Evolutionary conservation across 1,140 invertebrate genomes (phyloP), one percentile per base, ranked within the genome.

Genomic region (Drosophila navojoa): DNA sequence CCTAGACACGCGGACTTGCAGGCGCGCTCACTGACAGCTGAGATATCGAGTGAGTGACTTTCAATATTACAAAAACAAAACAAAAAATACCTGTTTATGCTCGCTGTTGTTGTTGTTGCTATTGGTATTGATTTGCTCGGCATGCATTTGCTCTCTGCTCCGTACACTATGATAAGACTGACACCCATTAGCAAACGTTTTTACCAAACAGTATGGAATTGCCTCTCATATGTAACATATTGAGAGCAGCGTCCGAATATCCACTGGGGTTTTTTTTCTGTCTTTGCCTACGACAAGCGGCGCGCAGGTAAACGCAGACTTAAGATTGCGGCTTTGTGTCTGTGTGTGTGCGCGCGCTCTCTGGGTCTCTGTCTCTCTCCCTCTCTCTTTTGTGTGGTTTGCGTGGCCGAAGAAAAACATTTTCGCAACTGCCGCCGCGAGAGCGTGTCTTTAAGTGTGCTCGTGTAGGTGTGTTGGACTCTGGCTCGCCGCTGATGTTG

Each of bases 41-140:
- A 86, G 81, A 86, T 49, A 49, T 15, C 15, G 47, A 86, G 81
- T 49, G 47, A 86, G 81, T 86, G 76, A 87, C 79, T 86, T 86
- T 86, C 66, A 77, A 77, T 75, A 68, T 38, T 38, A 45, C n/a
- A 74, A 79, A 64, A 32, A 29, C 27, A 29, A 29, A 6, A 29
- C 27, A 6, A 29, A 77, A 81, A 74, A 81, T 84, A 84, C 81
- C 81, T 84, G 81, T 84, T 84, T 75, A 40, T 55, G 74, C 42
- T 59, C 58, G 19, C 3, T 22, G 19, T 22, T 22, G 52, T 73
- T 73, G 73, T 61, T 64, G 53, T 53, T 64, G 64, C 27, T 71
- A 42, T 27, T 73, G 58, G n/a, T 72, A 42, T 74, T 70, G 67
- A 50, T 73, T 70, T 63, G 54, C 66, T 74, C 71, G 35, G 35